Base-by-base conservation (phyloP, 2,888 invertebrate species). In the Eurytoma californica region DNA sequence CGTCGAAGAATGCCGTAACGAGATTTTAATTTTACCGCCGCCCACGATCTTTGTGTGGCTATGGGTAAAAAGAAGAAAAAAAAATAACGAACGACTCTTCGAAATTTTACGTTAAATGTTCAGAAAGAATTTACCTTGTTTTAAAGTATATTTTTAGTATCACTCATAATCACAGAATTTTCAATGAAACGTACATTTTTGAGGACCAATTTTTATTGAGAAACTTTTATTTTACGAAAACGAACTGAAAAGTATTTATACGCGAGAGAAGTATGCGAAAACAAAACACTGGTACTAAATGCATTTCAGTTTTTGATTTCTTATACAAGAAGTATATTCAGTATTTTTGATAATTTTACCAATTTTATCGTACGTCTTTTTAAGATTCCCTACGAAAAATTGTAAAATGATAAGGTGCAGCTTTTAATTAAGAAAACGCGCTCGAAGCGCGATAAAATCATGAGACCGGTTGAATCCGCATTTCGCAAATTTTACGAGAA, bases 321-420 rank as follows among this genome's bases (percentile, higher is more conserved):
- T 7, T 39, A 67, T 57, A 51, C 39, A 30, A 66, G 49, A 70
- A 60, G n/a, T 66, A 39, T 68, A 78, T 39, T 47, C 13, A 68
- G 63, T 78, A 75, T 75, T 75, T 70, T 79, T 79, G 74, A 79
- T 74, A 66, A 66, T 79, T 79, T 79, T 79, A 79, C 47, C 57
- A 30, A 30, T 58, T 70, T 74, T 74, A 72, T 72, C 24, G 18
- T 9, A 58, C 58, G 47, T 75, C 60, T 57, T 79, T 68, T 68
- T 30, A 39, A 55, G 61, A 51, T 53, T 63, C 51, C n/a, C 18
- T 68, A 69, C 24, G 12, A 20, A 51, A 53, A 61, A 39, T 39
- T 39, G 39, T 18, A 18, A 53, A 53, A 18, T 28, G 49, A 53
- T 58, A 61, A 30, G 3, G 47, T 65, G 39, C 73, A 73, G 65